phyloP scores from a whole-genome alignment of 2,797 vertebrate genomes.

The Chrysolophus pictus region DNA sequence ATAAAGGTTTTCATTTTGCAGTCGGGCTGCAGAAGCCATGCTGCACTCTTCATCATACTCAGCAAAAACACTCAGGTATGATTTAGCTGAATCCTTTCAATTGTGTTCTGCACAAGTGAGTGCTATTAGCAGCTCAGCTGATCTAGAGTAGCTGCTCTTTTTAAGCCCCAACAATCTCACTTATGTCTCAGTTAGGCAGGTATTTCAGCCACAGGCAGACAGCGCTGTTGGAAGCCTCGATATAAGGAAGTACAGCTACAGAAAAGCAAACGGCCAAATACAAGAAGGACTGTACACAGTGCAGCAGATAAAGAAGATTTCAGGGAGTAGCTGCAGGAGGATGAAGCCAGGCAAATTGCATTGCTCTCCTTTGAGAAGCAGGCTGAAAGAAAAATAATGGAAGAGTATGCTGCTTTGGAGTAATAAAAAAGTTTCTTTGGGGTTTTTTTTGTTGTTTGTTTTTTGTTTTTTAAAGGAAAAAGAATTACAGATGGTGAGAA shows the following conservation, averaged over 20 bases:
- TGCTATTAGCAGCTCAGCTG: neutral
- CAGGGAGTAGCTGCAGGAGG: neutral
- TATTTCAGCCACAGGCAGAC: neutral
- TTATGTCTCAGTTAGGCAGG: neutral
- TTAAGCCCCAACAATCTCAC: neutral
- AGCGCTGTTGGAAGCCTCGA: neutral
- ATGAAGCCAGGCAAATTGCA: neutral
- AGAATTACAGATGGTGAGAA: neutral
- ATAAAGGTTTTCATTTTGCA: neutral
- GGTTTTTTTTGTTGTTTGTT: no score
- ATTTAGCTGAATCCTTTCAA: neutral
- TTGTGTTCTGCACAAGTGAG: neutral
- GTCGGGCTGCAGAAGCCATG: neutral
- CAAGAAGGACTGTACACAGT: neutral
- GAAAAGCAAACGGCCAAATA: neutral
- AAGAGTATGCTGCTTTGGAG: neutral
- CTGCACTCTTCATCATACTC: neutral
- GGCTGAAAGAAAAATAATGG: neutral
- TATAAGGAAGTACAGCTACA: neutral
- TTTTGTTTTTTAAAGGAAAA: neutral
- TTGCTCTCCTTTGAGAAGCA: neutral
- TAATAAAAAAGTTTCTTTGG: neutral
- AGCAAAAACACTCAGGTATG: neutral
- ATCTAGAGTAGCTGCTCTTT: neutral
- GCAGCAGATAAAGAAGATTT: neutral